Base-by-base conservation (phyloP, 2,888 invertebrate species). In the Mythimna ferrago region DNA sequence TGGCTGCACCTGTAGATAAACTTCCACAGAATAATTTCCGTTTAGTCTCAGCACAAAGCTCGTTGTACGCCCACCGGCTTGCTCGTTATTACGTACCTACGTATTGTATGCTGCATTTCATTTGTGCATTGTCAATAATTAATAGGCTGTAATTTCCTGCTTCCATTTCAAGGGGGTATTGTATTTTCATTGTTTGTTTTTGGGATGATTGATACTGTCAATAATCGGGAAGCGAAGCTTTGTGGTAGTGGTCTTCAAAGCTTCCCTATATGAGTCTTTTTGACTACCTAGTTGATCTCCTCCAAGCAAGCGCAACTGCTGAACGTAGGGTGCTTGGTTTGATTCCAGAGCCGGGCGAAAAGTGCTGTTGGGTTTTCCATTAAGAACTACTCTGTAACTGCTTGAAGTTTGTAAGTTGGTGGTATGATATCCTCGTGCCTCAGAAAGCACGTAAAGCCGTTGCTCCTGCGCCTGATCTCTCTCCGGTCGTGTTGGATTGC, bases 11-110 rank as follows among this genome's bases (percentile, higher is more conserved):
- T 82, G 81, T 81, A 81, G 87, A 85, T 88, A 84, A 90, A 92
- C 87, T 90, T 91, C 81, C 83, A 71, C 86, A 78, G 86, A 88
- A 90, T 92, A 92, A 92, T 92, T 92, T 92, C 91, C 92, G 91
- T 84, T 89, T 86, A 85, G 86, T 87, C 89, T 89, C 87, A 84
- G 72, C 86, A 88, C 88, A 89, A 88, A 90, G 88, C 89, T 82
- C 80, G 85, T 82, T 88, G 86, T 87, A 79, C 80, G 76, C 62
- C 72, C 70, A 73, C 65, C 53, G 60, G 64, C 73, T 56, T 63
- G 67, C 73, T 68, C 63, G 71, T 69, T 78, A 67, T 72, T 72
- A 71, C 69, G 66, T 66, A 71, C 14, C 14, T 44, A 44, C 71
- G 54, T 64, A 61, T 54, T 78, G 68, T 61, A 54, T 54, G 53